Percentiles rank a stretch among this genome's conserved stretches.
Conservation (phyloP, 2,113 vertebrate genomes). For the Ranitomeya variabilis region DNA sequence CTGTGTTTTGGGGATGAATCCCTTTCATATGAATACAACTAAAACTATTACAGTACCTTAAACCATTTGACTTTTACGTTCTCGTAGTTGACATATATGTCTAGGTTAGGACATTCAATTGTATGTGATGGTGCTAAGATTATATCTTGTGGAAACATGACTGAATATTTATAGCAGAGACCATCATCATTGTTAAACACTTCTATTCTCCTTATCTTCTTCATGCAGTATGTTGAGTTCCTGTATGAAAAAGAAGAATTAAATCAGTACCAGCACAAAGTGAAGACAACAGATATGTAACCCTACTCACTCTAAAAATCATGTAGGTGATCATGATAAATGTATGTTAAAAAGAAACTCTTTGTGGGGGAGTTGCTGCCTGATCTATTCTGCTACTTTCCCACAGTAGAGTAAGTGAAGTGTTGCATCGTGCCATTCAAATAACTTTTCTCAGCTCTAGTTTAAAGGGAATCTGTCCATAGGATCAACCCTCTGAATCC, state of each 20-base stretch:
- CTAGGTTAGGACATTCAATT: conserved; percentile 77
- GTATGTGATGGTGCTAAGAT: conserved; percentile 44
- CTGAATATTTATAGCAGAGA: conserved; percentile 68
- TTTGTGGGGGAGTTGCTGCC: too few species aligned
- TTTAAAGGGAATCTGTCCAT: too few species aligned
- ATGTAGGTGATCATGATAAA: too few species aligned
- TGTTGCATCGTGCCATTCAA: too few species aligned
- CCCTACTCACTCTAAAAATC: background rate
- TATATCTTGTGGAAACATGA: conserved; percentile 62
- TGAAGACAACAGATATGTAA: background rate
- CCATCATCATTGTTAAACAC: conserved; percentile 68
- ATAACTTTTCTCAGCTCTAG: too few species aligned
- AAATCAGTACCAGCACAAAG: background rate
- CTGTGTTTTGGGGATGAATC: too few species aligned
- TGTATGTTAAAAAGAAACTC: too few species aligned
- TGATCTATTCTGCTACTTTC: too few species aligned
- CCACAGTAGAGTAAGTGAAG: too few species aligned
- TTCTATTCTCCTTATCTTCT: conserved; percentile 57
- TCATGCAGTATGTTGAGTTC: conserved; percentile 64
- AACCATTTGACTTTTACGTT: conserved; percentile 76
- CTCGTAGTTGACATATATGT: conserved; percentile 67
- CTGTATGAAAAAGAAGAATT: conserved; percentile 67
- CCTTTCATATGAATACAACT: background rate
- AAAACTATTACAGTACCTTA: conserved; percentile 73
- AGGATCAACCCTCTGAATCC: too few species aligned